Percentiles rank a stretch among this genome's conserved stretches.
Conservation (phyloP, 2,888 invertebrate genomes). For the Rhagonycha fulva region DNA sequence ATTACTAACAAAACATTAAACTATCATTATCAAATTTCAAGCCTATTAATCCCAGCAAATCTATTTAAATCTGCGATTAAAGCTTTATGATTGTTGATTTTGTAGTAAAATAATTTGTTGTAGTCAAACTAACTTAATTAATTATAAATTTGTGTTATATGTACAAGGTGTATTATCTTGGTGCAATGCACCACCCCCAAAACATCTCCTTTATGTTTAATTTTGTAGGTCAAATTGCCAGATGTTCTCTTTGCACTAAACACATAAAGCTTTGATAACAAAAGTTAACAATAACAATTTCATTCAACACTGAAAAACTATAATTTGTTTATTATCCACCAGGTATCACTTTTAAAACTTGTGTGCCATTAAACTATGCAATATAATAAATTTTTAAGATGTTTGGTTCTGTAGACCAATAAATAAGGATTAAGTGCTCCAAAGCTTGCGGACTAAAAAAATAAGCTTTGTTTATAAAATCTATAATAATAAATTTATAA, state of each 20-base stretch:
- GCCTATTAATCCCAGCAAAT: not conserved
- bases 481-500: slow-evolving; percentile 21
- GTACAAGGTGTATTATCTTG: too few species aligned
- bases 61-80: not conserved
- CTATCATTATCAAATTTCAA: not conserved
- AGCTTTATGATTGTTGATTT: not conserved
- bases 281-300: not conserved
- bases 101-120: not conserved
- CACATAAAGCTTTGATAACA: not conserved
- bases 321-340: not conserved
- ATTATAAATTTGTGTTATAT: not conserved
- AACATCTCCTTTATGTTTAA: too few species aligned
- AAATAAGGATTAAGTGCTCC: slow-evolving; percentile 22
- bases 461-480: slow-evolving; percentile 33
- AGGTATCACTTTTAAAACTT: not conserved
- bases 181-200: too few species aligned
- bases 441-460: slow-evolving; percentile 26
- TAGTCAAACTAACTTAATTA: not conserved
- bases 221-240: not conserved
- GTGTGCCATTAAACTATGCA: not conserved
- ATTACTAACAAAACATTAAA: not conserved
- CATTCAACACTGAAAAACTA: not conserved
- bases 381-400: not conserved
- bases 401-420: slow-evolving; percentile 22
- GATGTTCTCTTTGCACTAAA: not conserved